phyloP scores from a whole-genome alignment of 2,888 invertebrate genomes.

The Dryomyza anilis region DNA sequence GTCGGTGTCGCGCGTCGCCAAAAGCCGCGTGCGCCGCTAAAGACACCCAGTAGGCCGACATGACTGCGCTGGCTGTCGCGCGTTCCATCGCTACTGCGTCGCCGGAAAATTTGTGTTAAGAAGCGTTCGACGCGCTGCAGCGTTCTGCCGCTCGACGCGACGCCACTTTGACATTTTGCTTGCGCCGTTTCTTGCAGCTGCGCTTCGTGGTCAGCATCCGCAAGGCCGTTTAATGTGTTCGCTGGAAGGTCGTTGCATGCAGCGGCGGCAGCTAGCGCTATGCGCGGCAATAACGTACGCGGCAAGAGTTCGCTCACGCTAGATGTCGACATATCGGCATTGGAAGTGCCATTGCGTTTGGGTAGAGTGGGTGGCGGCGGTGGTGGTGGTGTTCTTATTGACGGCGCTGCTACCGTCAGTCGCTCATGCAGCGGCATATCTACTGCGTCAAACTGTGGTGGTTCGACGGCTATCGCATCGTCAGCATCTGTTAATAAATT shows the following conservation, averaged over 20 bases:
- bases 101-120: slow-evolving; percentile 47
- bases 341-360: slow-evolving; percentile 34
- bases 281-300: slow-evolving; percentile 7
- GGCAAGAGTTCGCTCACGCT: slow-evolving; percentile 42
- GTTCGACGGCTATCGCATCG: not conserved
- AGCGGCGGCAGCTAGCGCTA: not conserved
- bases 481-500: slow-evolving; percentile 35
- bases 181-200: slow-evolving; percentile 14
- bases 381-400: not conserved
- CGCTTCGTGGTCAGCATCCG: not conserved
- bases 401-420: slow-evolving; percentile 1
- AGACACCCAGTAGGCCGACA: slow-evolving; percentile 50
- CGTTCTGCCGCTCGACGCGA: slow-evolving; percentile 26
- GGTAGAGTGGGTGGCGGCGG: slow-evolving; percentile 31
- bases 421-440: slow-evolving; percentile 1
- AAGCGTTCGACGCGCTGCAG: slow-evolving; percentile 41
- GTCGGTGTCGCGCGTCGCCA: slow-evolving; percentile 42
- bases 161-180: slow-evolving; percentile 14
- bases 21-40: slow-evolving; percentile 42
- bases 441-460: not conserved
- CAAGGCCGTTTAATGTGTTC: slow-evolving; percentile 6
- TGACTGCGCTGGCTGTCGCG: slow-evolving; percentile 58
- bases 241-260: slow-evolving; percentile 3
- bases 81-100: slow-evolving; percentile 41
- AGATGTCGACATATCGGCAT: slow-evolving; percentile 37